Base-by-base conservation (phyloP, 2,113 vertebrate species). In the Sander lucioperca region DNA sequence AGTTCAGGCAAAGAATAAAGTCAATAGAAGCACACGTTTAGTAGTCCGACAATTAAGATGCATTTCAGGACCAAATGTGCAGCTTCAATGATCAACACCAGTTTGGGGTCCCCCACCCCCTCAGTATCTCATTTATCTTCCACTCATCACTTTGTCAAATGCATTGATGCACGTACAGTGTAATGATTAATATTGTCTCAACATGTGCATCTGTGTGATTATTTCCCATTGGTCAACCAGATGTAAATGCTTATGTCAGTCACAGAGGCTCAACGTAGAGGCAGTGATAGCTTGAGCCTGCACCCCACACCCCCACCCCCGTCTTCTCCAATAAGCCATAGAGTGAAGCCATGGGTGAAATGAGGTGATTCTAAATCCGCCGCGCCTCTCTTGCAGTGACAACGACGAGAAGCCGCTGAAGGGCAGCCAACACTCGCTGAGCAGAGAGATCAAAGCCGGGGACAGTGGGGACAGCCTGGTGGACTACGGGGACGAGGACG, bases 351-450 rank as follows among this genome's bases (percentile, higher is more conserved):
- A 88, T 76, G 89, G 72, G 85, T 90, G 87, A 92, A 92, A 89
- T 78, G 66, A 83, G 88, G 77, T 83, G 82, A 79, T 83, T 86
- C 69, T 86, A 83, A 89, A 90, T 85, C 82, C 82, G 54, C 85
- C 80, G 73, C 72, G 63, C 74, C 58, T 76, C 80, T 82, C 79
- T 83, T 50, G 63, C 88, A 98, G 97, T 74, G 97, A 98, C 96
- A 99, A 97, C 74, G 98, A 99, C 54, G 98, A 99, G 93, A 99
- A 99, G 90, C 98, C 98, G 0, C 95, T 99, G 90, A 98, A 97
- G 86, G 96, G 97, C 91, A 99, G 97, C 95, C 94, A 96, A 4
- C 96, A 84, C 86, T 98, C 97, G 18, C 92, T 99, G 39, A 94
- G 94, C 74, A 95, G 96, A 79, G 94, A 96, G 77, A 96, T 97